Conservation (phyloP, 2,888 invertebrate species). For the Choreutis nemorana region DNA sequence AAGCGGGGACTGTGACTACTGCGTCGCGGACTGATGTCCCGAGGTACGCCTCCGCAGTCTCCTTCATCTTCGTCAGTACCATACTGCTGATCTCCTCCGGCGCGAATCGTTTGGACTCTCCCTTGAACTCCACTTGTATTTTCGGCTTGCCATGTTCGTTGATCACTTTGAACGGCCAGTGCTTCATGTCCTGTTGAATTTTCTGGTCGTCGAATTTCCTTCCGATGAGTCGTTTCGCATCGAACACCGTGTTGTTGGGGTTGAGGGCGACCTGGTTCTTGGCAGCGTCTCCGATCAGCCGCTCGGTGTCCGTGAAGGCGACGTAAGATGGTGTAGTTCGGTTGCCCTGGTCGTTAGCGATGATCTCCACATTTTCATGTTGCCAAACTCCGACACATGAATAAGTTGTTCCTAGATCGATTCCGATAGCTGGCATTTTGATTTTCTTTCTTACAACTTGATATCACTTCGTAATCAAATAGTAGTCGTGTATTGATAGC, state of each 20-base stretch:
- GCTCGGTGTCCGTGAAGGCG: constrained; percentile 68
- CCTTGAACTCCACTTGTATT: constrained; percentile 68
- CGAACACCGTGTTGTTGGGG: constrained; percentile 72
- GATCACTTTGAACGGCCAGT: constrained; percentile 78
- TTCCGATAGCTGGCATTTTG: constrained; percentile 50
- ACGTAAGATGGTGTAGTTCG: constrained; percentile 82
- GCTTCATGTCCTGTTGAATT: constrained; percentile 76
- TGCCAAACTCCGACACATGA: constrained; percentile 80
- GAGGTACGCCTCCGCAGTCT: constrained; percentile 72
- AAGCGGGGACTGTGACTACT: constrained; percentile 79
- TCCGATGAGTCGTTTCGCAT: constrained; percentile 80
- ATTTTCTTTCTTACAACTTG: no score
- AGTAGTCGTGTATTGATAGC: no score
- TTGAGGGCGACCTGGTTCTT: constrained; percentile 75
- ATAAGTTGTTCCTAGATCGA: constrained; percentile 54
- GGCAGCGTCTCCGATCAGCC: constrained; percentile 66
- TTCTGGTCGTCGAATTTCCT: constrained; percentile 73
- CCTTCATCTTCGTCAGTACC: constrained; percentile 73
- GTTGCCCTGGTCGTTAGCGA: constrained; percentile 69
- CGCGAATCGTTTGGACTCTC: constrained; percentile 63
- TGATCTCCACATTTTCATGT: constrained; percentile 74
- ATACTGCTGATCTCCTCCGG: constrained; percentile 73
- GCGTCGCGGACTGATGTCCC: constrained; percentile 69
- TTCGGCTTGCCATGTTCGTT: constrained; percentile 69
- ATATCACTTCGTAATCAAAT: no score